These are phyloP conservation scores for Prorops nasuta DNA, from an alignment of 1,140 invertebrate genomes.

Conservation along the genomic window DNA sequence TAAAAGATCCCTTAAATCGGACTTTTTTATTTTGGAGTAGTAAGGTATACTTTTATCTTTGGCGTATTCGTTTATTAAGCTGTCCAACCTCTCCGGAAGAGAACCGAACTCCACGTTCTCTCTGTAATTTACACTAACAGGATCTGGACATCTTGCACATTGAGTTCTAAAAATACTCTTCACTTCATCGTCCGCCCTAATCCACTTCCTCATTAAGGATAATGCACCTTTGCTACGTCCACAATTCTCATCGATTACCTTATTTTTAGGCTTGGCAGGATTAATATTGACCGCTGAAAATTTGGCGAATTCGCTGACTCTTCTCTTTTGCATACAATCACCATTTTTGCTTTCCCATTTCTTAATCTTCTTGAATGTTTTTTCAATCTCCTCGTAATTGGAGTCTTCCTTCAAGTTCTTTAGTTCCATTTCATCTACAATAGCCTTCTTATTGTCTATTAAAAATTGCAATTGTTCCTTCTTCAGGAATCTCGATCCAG, in stretches of 20 bases:
- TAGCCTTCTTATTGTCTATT: slow-evolving; percentile 70
- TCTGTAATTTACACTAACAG: slow-evolving; percentile 66
- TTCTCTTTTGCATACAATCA: slow-evolving; percentile 46
- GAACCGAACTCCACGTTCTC: slow-evolving; percentile 77
- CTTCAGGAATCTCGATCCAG: slow-evolving; percentile 82
- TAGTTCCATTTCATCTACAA: slow-evolving; percentile 62
- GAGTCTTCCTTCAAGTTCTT: slow-evolving; percentile 60
- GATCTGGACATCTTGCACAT: slow-evolving; percentile 66
- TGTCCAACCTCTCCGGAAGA: slow-evolving; percentile 77
- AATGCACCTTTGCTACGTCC: slow-evolving; percentile 51
- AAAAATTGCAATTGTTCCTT: slow-evolving; percentile 80
- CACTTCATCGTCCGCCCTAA: slow-evolving; percentile 59
- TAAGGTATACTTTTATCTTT: slow-evolving; percentile 44
- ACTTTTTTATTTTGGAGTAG: slow-evolving; percentile 36
- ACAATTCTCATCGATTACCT: slow-evolving; percentile 17
- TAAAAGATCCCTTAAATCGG: slow-evolving; percentile 69
- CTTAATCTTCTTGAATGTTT: slow-evolving; percentile 56
- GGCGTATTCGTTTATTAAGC: slow-evolving; percentile 67
- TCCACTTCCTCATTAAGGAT: slow-evolving; percentile 66
- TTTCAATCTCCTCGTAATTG: slow-evolving; percentile 51
- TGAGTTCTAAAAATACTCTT: slow-evolving; percentile 53
- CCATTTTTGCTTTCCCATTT: slow-evolving; percentile 66
- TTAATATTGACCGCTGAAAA: slow-evolving; percentile 37
- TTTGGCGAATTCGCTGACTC: slow-evolving; percentile 39
- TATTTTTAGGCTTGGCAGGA: slow-evolving; percentile 39